Conservation (phyloP, 2,113 vertebrate species). For the Lophotis ruficrista region DNA sequence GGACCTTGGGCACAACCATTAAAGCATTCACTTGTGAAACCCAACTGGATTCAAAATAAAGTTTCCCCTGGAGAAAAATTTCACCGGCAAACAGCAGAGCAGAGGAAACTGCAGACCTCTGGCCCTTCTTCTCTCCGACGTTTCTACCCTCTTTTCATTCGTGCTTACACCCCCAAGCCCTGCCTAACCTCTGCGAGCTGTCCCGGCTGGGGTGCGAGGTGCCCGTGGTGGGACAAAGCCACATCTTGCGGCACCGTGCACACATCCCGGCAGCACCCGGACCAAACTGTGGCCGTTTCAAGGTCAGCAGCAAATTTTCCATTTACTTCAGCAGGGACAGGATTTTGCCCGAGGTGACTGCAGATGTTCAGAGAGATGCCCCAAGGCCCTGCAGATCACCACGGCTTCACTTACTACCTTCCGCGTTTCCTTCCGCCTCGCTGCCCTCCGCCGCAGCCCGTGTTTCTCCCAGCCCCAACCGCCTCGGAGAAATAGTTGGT, state of each 20-base stretch:
- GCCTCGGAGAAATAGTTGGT: not conserved
- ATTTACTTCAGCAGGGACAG: not conserved
- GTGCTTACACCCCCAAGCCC: not conserved
- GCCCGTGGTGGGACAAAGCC: not conserved
- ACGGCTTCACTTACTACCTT: not conserved
- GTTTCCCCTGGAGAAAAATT: not conserved
- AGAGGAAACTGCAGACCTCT: not conserved
- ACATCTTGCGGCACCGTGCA: fast-evolving
- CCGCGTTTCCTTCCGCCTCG: not conserved
- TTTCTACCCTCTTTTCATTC: not conserved
- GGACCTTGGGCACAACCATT: not conserved
- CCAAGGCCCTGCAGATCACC: slow-evolving; percentile 30
- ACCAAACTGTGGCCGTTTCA: fast-evolving
- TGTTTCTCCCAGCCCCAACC: not conserved
- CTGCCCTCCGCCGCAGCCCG: not conserved
- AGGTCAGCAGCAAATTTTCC: not conserved
- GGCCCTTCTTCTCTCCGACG: not conserved
- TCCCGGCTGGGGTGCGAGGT: not conserved
- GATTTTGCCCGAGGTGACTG: slow-evolving; percentile 29
- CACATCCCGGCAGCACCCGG: fast-evolving
- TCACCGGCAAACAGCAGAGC: fast-evolving
- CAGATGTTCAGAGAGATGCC: slow-evolving; percentile 40
- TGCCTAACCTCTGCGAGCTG: not conserved
- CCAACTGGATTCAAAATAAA: not conserved
- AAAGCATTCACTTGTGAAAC: not conserved